These are phyloP conservation scores for Eupithecia inturbata DNA, from an alignment of 2,888 invertebrate species.

Conservation along the genomic window DNA sequence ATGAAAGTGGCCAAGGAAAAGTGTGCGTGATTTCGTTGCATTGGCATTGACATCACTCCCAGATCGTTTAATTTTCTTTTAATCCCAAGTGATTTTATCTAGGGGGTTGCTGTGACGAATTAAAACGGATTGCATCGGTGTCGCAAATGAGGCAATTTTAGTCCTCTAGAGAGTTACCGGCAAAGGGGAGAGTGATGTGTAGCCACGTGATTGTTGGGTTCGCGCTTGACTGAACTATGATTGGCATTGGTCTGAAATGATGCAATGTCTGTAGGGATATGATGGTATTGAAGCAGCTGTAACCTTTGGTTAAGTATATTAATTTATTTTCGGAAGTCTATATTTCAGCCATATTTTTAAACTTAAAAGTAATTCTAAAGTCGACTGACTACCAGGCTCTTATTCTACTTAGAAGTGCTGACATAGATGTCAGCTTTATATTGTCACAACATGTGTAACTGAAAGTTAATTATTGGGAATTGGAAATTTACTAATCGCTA, in stretches of 20 bases:
- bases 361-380: neutral
- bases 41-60: conserved; percentile 75
- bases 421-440: neutral
- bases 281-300: conserved; percentile 11
- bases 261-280: conserved; percentile 35
- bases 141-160: conserved; percentile 82
- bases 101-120: conserved; percentile 80
- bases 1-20: conserved; percentile 11
- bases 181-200: conserved; percentile 54
- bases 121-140: conserved; percentile 81
- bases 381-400: neutral
- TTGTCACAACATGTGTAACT: neutral
- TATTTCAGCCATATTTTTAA: neutral
- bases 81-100: conserved; percentile 80
- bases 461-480: neutral
- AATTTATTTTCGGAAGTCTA: conserved; percentile 1
- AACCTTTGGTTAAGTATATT: conserved; percentile 4
- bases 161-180: conserved; percentile 71
- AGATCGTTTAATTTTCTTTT: conserved; percentile 83
- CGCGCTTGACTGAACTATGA: conserved; percentile 58
- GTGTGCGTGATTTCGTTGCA: conserved; percentile 51
- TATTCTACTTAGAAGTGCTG: no score
- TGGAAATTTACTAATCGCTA: neutral
- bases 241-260: conserved; percentile 49
- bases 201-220: conserved; percentile 63